phyloP scores from a whole-genome alignment of 2,113 vertebrate genomes.

The Agelaius phoeniceus region DNA sequence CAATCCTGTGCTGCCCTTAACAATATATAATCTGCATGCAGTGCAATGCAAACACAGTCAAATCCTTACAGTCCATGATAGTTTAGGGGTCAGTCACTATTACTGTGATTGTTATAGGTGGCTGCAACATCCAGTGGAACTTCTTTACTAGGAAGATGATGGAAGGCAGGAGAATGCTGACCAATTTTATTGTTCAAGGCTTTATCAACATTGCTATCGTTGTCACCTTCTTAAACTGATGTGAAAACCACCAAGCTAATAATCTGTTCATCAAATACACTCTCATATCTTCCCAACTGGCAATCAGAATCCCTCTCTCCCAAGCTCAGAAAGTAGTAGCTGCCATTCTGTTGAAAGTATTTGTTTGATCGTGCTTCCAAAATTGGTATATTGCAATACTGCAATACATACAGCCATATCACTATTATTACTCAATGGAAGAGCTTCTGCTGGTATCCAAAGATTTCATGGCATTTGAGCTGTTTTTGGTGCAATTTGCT shows the following conservation, averaged over 20 bases:
- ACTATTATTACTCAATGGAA: background rate
- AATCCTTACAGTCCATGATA: background rate
- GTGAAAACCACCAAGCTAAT: background rate
- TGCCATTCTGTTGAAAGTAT: background rate
- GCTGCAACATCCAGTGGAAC: background rate
- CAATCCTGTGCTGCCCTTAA: background rate
- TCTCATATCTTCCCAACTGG: background rate
- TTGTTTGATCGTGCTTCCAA: background rate
- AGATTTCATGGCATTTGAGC: background rate
- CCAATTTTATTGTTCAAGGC: background rate
- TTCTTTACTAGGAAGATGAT: background rate
- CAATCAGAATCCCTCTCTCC: background rate
- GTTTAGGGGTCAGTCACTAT: background rate
- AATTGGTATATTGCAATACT: background rate
- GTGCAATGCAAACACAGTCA: background rate
- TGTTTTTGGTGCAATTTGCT: background rate
- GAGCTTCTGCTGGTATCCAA: background rate
- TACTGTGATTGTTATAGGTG: background rate
- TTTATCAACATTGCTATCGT: background rate
- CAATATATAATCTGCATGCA: background rate
- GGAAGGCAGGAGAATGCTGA: background rate
- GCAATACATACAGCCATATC: background rate
- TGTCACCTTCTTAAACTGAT: background rate
- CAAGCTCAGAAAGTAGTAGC: background rate
- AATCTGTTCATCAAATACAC: background rate